Evolutionary conservation across 2,113 vertebrate species (phyloP), one percentile per base, ranked within the genome.

Genomic region (Odocoileus virginianus): DNA sequence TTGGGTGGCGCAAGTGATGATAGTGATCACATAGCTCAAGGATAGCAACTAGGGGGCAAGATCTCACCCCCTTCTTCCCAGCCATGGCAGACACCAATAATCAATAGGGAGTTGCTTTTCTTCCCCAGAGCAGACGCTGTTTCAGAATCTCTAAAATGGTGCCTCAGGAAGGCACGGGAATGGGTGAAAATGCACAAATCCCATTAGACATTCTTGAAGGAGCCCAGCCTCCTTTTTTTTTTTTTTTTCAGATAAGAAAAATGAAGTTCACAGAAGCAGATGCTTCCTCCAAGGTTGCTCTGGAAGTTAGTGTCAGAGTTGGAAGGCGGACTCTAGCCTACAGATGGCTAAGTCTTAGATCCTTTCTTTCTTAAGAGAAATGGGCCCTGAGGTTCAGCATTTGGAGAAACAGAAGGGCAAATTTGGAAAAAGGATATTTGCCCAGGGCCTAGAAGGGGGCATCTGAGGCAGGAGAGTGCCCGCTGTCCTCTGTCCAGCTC

Each of bases 331-430:
- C 60, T 52, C 67, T 47, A 60, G 60, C 54, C 21, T 28, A 13
- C 16, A 45, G 55, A 6, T 17, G 3, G 21, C 76, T 23, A 33
- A 57, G 15, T 36, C 47, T 47, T 28, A 47, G 10, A 28, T 17
- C 78, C 30, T 93, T 79, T 74, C 89, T 40, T 90, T 55, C 15
- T 47, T 30, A 88, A 27, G 45, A 55, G 50, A 67, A 33, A 11
- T 83, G 55, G 78, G 5, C 9, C 57, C 57, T 89, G 28, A 28
- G 67, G 7, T 76, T 52, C 61, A 36, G 74, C 54, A 60, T 23
- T 93, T 67, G 76, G 89, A 81, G 84, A 93, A 58, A 28, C 47
- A 89, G 58, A 95, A 52, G 27, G 64, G 57, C 16, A 74, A 79
- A 43, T 83, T 3, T 91, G 50, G 40, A 36, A 61, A 67, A 47